phyloP scores from a whole-genome alignment of 2,113 vertebrate genomes.

The Macquaria australasica region DNA sequence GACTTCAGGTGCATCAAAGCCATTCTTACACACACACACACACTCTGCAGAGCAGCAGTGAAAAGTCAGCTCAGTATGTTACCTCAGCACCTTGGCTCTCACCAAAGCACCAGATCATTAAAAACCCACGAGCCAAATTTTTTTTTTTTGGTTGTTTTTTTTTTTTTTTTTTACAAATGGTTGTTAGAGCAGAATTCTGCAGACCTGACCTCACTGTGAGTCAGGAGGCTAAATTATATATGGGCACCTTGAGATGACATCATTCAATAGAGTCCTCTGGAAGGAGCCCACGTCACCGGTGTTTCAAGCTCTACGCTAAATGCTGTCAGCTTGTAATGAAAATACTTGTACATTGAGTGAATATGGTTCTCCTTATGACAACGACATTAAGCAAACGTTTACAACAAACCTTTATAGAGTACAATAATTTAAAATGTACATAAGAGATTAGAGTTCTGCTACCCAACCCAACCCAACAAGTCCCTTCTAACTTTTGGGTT shows the following conservation, averaged over 20 bases:
- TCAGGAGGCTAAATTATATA: slow-evolving; percentile 57
- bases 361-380: background rate
- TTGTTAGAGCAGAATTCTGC: slow-evolving; percentile 40
- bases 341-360: background rate
- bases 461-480: too few relatives aligned
- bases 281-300: background rate
- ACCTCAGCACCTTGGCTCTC: slow-evolving; percentile 37
- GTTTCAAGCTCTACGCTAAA: background rate
- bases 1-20: slow-evolving; percentile 14
- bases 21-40: background rate
- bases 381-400: background rate
- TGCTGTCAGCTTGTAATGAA: background rate
- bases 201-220: slow-evolving; percentile 43
- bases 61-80: slow-evolving; percentile 23
- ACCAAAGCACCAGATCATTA: slow-evolving; percentile 57
- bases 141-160: too few relatives aligned
- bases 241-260: slow-evolving; percentile 51
- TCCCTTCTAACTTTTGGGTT: too few relatives aligned
- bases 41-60: background rate
- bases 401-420: background rate
- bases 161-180: slow-evolving; percentile 15
- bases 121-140: slow-evolving; percentile 52
- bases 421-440: background rate
- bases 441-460: too few relatives aligned
- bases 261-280: slow-evolving; percentile 37